phyloP scores from a whole-genome alignment of 2,797 vertebrate species.

The Rhynchonycteris naso region DNA sequence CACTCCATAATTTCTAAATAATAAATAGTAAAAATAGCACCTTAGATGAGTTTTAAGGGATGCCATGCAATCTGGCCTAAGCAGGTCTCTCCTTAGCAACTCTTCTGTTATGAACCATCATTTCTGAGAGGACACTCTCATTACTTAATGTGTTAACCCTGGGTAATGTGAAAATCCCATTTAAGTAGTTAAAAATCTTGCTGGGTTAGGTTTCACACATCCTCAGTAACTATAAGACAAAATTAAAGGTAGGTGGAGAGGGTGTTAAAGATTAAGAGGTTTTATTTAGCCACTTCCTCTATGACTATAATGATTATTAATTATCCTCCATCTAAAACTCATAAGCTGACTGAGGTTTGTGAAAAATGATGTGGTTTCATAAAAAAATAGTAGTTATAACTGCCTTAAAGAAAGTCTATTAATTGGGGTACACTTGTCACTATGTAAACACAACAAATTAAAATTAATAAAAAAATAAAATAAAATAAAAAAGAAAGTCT shows the following conservation, averaged over 20 bases:
- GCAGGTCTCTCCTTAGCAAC: not conserved
- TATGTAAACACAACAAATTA: too few relatives aligned
- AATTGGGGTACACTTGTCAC: too few relatives aligned
- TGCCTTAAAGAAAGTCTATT: not conserved
- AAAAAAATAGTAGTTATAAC: not conserved
- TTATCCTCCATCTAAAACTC: slow-evolving; percentile 12
- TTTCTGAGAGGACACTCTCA: not conserved
- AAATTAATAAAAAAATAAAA: too few relatives aligned
- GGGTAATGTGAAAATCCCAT: not conserved
- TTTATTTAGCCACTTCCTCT: not conserved
- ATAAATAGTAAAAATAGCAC: slow-evolving; percentile 13
- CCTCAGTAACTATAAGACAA: not conserved
- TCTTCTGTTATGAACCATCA: not conserved
- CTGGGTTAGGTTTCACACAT: not conserved
- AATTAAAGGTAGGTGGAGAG: not conserved
- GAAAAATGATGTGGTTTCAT: not conserved
- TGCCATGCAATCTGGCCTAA: not conserved
- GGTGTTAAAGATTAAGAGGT: not conserved
- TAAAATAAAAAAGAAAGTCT: not conserved
- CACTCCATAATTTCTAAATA: not conserved
- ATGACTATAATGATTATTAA: not conserved
- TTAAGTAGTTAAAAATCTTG: not conserved
- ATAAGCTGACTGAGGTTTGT: not conserved
- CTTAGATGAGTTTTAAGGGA: not conserved
- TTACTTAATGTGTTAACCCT: not conserved